Conservation (phyloP, 92 coral and sea anemone genomes). For the Epizoanthus rinbou region DNA sequence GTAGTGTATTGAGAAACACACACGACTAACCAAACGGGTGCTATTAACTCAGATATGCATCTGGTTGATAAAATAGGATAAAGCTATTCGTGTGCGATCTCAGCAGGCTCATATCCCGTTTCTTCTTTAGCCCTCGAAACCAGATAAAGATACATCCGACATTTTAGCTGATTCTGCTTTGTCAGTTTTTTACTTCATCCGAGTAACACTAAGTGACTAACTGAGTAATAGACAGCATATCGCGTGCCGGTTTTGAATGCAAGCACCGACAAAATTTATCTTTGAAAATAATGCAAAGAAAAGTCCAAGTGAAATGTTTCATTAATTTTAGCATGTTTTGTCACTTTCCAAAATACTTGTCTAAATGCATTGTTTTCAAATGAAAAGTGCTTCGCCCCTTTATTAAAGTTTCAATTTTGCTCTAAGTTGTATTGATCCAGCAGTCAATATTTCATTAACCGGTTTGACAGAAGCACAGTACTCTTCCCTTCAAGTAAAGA, state of each 20-base stretch:
- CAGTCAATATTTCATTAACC: constrained; percentile 19
- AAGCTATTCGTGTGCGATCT: constrained; percentile 17
- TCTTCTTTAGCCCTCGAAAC: neutral
- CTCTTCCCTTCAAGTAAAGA: constrained; percentile 8
- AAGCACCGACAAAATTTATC: too few relatives aligned
- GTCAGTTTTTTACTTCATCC: neutral
- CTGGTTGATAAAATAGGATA: constrained; percentile 3
- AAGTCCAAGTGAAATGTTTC: too few relatives aligned
- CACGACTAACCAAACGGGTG: too few relatives aligned
- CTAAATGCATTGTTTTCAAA: neutral
- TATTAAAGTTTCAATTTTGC: neutral
- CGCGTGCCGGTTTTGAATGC: neutral
- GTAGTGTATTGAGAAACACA: too few relatives aligned
- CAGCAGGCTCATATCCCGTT: constrained; percentile 19
- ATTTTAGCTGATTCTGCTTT: neutral
- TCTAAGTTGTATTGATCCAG: neutral
- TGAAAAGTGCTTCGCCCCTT: neutral
- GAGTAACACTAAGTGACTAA: neutral
- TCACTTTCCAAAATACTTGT: neutral
- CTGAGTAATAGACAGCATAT: neutral
- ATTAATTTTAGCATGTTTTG: neutral
- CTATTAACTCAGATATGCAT: too few relatives aligned
- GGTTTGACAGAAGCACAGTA: neutral
- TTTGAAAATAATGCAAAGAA: too few relatives aligned
- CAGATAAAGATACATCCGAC: constrained; percentile 8